A percentile compares a stretch with the other conserved stretches of the same genome.
These are phyloP conservation scores for Hestina assimilis DNA, from an alignment of 1,140 invertebrate species.

Conservation along the genomic window DNA sequence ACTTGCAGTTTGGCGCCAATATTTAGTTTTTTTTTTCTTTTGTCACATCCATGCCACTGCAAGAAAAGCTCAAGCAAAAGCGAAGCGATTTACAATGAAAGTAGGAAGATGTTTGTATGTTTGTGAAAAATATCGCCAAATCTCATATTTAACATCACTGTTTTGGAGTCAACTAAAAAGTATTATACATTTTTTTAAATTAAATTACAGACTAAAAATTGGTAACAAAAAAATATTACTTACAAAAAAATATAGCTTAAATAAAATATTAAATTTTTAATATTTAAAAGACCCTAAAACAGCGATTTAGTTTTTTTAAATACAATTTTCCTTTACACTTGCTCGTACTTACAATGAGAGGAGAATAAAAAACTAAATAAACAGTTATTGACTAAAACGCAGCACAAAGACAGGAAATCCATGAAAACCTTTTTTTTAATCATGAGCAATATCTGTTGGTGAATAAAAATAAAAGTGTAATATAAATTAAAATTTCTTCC, in stretches of 20 bases:
- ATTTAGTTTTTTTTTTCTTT: neutral
- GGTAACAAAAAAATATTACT: too few species aligned
- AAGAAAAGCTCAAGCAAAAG: conserved; percentile 74
- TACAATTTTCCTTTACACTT: conserved; percentile 65
- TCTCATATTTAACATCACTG: conserved; percentile 40
- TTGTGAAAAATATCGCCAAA: conserved; percentile 32
- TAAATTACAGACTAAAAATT: too few species aligned
- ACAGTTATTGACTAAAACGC: conserved; percentile 49
- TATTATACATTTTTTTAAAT: too few species aligned
- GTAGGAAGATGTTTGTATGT: conserved; percentile 31
- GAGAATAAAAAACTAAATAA: conserved; percentile 35
- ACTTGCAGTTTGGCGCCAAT: neutral
- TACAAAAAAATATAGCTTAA: neutral
- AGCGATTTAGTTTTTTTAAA: conserved; percentile 39
- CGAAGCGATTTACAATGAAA: conserved; percentile 60
- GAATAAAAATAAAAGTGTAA: conserved; percentile 7
- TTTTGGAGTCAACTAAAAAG: conserved; percentile 39
- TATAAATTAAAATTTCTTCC: too few species aligned
- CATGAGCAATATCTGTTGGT: conserved; percentile 45
- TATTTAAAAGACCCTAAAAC: conserved; percentile 46
- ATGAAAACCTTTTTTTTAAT: conserved; percentile 46
- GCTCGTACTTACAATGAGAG: conserved; percentile 71
- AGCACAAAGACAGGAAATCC: conserved; percentile 59
- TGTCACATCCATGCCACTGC: conserved; percentile 61
- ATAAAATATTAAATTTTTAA: neutral